Evolutionary conservation across 1,140 invertebrate genomes (phyloP).

Genomic region (Euura lappo): DNA sequence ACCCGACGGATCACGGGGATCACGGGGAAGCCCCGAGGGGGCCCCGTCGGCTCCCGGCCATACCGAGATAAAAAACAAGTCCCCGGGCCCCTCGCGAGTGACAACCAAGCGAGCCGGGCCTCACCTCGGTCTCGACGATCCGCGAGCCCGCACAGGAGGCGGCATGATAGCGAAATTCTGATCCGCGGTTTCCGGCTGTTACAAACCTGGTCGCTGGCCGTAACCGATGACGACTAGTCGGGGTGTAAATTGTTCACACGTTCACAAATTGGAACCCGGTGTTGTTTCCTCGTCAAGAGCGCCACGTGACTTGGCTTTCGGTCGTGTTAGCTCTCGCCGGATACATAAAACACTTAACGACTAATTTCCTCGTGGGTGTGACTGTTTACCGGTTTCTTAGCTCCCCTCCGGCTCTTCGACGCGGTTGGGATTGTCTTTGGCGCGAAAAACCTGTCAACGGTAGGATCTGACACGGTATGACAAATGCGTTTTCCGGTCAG

Average conservation of each 20-base stretch:
- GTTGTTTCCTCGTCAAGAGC: not conserved
- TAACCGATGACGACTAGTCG: not conserved
- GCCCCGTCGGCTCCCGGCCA: constrained; percentile 28
- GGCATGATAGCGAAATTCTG: not conserved
- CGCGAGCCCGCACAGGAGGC: constrained; percentile 31
- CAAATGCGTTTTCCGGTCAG: not conserved
- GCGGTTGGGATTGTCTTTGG: not conserved
- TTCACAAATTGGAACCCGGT: constrained; percentile 14
- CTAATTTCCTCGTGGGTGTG: constrained; percentile 40
- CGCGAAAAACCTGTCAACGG: constrained; percentile 1
- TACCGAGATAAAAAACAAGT: constrained; percentile 43
- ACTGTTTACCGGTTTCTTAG: constrained; percentile 18
- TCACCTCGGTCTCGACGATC: constrained; percentile 45
- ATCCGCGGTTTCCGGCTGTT: not conserved
- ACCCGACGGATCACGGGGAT: not conserved
- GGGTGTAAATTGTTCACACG: constrained; percentile 9
- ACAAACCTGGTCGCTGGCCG: not conserved
- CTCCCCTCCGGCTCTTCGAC: not conserved
- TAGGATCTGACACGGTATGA: not conserved
- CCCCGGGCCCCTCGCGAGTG: constrained; percentile 44
- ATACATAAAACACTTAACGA: constrained; percentile 49
- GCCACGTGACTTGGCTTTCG: constrained; percentile 20
- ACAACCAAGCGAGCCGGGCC: constrained; percentile 55
- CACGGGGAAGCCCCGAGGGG: constrained; percentile 32
- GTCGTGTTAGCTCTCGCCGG: constrained; percentile 31